Conservation (phyloP, 2,888 invertebrate species). For the Acleris sparsana region DNA sequence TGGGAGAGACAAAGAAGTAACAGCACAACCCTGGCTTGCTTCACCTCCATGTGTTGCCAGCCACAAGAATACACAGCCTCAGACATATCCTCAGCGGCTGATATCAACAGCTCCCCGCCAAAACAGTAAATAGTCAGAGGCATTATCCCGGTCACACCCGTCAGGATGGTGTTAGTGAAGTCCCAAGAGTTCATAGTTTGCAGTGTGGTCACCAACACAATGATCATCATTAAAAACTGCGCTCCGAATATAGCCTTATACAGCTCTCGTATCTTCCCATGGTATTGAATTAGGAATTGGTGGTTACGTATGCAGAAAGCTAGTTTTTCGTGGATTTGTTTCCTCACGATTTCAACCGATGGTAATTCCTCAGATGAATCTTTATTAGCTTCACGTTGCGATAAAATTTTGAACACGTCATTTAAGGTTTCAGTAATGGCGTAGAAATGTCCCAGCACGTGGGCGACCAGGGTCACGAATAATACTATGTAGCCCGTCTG, state of each 20-base stretch:
- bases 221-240: conserved; percentile 62
- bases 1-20: conserved; percentile 57
- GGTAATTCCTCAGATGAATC: background rate
- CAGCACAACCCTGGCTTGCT: conserved; percentile 52
- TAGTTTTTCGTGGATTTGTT: conserved; percentile 47
- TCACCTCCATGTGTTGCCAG: conserved; percentile 59
- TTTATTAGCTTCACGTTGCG: conserved; percentile 34
- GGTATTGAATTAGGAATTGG: conserved; percentile 57
- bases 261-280: conserved; percentile 51
- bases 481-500: conserved; percentile 65
- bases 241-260: conserved; percentile 59
- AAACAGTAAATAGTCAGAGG: conserved; percentile 65
- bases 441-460: conserved; percentile 62
- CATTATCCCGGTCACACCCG: conserved; percentile 57
- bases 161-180: conserved; percentile 56
- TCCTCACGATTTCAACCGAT: conserved; percentile 3
- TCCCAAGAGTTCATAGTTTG: conserved; percentile 63
- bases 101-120: conserved; percentile 60
- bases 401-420: conserved; percentile 45
- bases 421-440: conserved; percentile 56
- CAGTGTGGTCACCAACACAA: conserved; percentile 60
- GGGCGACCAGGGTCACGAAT: conserved; percentile 56
- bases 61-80: conserved; percentile 54
- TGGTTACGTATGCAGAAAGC: conserved; percentile 60
- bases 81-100: conserved; percentile 54